Conservation (phyloP, 2,888 invertebrate genomes). For the Drosophila sordidula region DNA sequence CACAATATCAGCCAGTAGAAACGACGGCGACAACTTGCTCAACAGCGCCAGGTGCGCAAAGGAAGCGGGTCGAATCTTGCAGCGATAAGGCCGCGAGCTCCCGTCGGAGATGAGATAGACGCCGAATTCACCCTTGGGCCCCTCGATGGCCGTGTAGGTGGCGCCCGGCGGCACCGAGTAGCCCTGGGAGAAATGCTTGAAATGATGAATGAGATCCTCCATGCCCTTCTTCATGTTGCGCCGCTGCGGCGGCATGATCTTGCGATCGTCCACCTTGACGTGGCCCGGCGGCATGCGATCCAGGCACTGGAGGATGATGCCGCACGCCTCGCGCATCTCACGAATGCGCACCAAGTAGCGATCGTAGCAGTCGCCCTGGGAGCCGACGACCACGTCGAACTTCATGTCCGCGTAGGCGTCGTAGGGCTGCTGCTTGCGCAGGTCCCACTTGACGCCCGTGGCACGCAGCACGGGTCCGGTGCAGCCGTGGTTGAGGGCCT, state of each 20-base stretch:
- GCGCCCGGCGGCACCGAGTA: conserved; percentile 93
- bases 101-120: conserved; percentile 95
- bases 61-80: conserved; percentile 87
- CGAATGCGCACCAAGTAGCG: conserved; percentile 89
- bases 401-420: conserved; percentile 93
- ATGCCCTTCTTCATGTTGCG: conserved; percentile 94
- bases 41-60: conserved; percentile 88
- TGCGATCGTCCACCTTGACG: conserved; percentile 91
- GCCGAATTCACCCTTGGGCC: conserved; percentile 95
- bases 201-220: conserved; percentile 96
- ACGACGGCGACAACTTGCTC: conserved; percentile 87
- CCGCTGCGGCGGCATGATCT: conserved; percentile 90
- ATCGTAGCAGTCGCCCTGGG: conserved; percentile 94
- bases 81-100: conserved; percentile 90
- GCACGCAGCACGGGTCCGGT: conserved; percentile 92
- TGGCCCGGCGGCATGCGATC: conserved; percentile 94
- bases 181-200: conserved; percentile 93
- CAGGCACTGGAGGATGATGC: conserved; percentile 92
- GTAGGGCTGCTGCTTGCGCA: conserved; percentile 93
- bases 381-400: conserved; percentile 93
- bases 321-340: conserved; percentile 91
- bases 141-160: conserved; percentile 92
- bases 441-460: conserved; percentile 94
- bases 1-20: conserved; percentile 92
- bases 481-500: conserved; percentile 91